Conservation (phyloP, 2,888 invertebrate genomes). For the Leptopilina drosophilae region DNA sequence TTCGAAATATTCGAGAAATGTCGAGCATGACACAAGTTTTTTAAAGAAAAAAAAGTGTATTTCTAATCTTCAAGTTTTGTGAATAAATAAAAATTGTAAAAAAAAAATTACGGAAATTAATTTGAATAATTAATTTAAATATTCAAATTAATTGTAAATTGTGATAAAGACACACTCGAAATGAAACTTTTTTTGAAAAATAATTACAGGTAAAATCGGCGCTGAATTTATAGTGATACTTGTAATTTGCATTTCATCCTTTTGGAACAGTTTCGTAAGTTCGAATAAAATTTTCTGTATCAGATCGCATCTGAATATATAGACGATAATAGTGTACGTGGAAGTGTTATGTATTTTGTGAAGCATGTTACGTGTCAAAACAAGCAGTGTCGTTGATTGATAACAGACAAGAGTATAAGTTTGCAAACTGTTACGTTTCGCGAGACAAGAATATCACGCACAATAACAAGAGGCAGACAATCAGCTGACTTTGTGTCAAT, state of each 20-base stretch:
- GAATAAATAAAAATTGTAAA: too few relatives aligned
- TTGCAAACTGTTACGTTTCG: not conserved
- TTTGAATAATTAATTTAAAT: too few relatives aligned
- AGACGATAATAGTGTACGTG: not conserved
- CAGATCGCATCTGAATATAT: not conserved
- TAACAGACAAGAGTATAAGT: conserved; percentile 5
- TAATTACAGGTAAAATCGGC: too few relatives aligned
- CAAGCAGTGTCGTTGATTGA: conserved; percentile 16
- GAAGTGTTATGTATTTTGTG: not conserved
- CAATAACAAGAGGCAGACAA: not conserved
- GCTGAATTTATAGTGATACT: too few relatives aligned
- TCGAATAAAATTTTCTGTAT: not conserved
- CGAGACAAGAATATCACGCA: conserved; percentile 7
- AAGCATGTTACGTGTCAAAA: conserved; percentile 16
- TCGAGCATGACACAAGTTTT: too few relatives aligned
- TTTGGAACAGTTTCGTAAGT: not conserved
- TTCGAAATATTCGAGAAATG: too few relatives aligned
- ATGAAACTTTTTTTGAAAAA: too few relatives aligned
- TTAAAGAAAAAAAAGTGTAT: too few relatives aligned
- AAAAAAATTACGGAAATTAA: too few relatives aligned
- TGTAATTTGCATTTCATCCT: not conserved
- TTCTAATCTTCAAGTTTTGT: too few relatives aligned
- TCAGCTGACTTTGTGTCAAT: conserved; percentile 6
- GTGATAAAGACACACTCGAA: too few relatives aligned
- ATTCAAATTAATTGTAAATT: too few relatives aligned